These are phyloP conservation scores for Diogma glabrata DNA, from an alignment of 2,888 invertebrate species.

Conservation along the genomic window DNA sequence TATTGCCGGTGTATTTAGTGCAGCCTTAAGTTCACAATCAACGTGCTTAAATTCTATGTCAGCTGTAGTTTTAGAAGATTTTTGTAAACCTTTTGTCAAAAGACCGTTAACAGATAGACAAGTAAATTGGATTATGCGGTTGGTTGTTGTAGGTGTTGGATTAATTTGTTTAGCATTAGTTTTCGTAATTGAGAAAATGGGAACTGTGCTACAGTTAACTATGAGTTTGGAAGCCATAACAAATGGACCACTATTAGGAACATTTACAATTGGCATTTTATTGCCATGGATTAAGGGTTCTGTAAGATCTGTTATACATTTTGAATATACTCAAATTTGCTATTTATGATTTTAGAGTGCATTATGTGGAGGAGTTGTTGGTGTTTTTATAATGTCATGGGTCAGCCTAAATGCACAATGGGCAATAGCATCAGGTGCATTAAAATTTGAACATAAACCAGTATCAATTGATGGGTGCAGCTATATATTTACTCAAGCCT, in stretches of 20 bases:
- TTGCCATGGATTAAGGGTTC: constrained; percentile 56
- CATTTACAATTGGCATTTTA: constrained; percentile 52
- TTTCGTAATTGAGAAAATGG: constrained; percentile 63
- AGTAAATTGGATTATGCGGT: constrained; percentile 51
- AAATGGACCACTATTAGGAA: constrained; percentile 57
- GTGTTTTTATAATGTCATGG: constrained; percentile 45
- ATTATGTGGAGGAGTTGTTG: constrained; percentile 44
- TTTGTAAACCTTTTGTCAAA: constrained; percentile 50
- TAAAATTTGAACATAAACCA: constrained; percentile 53
- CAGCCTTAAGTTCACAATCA: constrained; percentile 69
- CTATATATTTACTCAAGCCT: constrained; percentile 42
- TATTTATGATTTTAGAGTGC: too few relatives aligned
- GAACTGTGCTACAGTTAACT: constrained; percentile 54
- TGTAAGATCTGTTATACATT: constrained; percentile 38
- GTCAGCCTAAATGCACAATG: constrained; percentile 50
- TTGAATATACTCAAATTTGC: constrained; percentile 23
- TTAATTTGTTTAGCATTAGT: constrained; percentile 53
- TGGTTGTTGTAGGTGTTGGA: constrained; percentile 59
- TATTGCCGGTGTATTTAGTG: constrained; percentile 83
- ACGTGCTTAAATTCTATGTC: constrained; percentile 69
- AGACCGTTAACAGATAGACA: constrained; percentile 42
- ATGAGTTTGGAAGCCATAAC: constrained; percentile 58
- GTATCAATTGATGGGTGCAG: constrained; percentile 50
- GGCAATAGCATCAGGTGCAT: constrained; percentile 48
- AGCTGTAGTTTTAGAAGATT: constrained; percentile 62